These are phyloP conservation scores for Dugesia japonica DNA, from an alignment of 2,888 invertebrate species.

Conservation along the genomic window DNA sequence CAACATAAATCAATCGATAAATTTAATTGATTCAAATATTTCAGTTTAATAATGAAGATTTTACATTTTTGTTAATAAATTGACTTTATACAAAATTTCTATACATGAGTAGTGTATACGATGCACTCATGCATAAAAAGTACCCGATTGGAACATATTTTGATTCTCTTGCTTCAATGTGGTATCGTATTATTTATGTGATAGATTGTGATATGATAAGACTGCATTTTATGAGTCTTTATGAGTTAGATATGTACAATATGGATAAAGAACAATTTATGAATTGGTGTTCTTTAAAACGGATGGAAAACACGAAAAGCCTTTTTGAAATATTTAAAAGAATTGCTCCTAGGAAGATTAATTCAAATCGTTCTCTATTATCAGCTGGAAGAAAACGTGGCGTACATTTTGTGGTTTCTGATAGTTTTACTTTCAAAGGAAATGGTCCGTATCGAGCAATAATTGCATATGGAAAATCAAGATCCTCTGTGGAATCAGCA, in stretches of 20 bases:
- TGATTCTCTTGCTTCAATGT: not conserved
- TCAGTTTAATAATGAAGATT: too few species aligned
- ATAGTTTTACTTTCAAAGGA: not conserved
- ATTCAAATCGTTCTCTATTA: not conserved
- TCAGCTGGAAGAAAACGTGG: not conserved
- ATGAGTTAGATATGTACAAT: constrained; percentile 1
- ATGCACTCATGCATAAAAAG: not conserved
- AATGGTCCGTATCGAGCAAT: not conserved
- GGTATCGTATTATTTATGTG: not conserved
- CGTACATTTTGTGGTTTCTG: not conserved
- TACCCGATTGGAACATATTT: not conserved
- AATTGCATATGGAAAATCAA: not conserved
- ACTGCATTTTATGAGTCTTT: not conserved
- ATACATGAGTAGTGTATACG: too few species aligned
- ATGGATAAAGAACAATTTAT: not conserved
- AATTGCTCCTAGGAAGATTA: not conserved
- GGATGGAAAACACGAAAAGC: not conserved
- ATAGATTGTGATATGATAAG: not conserved
- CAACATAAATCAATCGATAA: too few species aligned
- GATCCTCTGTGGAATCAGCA: not conserved
- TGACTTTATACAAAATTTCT: too few species aligned
- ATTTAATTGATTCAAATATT: too few species aligned
- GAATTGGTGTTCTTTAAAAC: not conserved
- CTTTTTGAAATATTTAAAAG: not conserved
- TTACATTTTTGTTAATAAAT: too few species aligned